Percentiles rank a stretch among this genome's conserved stretches.
These are phyloP conservation scores for Sterrhoptilus dennistouni DNA, from an alignment of 2,113 vertebrate genomes.

Conservation along the genomic window DNA sequence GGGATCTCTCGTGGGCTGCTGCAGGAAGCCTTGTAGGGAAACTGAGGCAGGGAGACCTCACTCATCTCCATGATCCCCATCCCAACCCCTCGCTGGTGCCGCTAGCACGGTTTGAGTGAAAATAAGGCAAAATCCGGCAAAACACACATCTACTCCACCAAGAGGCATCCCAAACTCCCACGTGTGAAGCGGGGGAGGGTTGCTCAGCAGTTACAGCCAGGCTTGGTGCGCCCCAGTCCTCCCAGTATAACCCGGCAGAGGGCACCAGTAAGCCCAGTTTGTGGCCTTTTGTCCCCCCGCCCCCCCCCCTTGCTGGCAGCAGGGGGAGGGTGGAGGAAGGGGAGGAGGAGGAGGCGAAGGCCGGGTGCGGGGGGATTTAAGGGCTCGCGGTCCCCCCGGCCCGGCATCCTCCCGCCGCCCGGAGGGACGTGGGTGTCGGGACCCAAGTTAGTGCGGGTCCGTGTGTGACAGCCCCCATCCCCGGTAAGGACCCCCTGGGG, in stretches of 20 bases:
- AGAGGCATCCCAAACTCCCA: not conserved
- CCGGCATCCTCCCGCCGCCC: constrained; percentile 1
- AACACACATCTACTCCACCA: not conserved
- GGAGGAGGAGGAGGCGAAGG: constrained; percentile 53
- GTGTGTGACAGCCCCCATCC: not conserved
- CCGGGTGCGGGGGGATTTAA: constrained; percentile 49
- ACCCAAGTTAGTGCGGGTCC: not conserved
- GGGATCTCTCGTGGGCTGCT: not conserved
- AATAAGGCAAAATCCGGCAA: not conserved
- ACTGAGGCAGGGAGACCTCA: not conserved
- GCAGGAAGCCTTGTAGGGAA: not conserved
- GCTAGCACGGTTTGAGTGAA: not conserved
- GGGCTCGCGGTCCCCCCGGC: not conserved
- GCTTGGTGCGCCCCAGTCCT: not conserved
- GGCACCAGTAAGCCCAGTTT: constrained; percentile 42
- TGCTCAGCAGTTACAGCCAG: not conserved
- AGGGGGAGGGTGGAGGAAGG: constrained; percentile 28
- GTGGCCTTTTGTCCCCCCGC: not conserved
- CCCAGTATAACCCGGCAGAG: constrained; percentile 55
- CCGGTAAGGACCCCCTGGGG: not conserved
- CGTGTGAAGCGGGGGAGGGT: no score
- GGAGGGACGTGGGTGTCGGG: not conserved
- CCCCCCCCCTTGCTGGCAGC: not conserved
- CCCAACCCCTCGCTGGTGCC: not conserved
- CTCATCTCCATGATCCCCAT: no score